Evolutionary conservation across 2,113 vertebrate species (phyloP).

Genomic region (Gobiocypris rarus): DNA sequence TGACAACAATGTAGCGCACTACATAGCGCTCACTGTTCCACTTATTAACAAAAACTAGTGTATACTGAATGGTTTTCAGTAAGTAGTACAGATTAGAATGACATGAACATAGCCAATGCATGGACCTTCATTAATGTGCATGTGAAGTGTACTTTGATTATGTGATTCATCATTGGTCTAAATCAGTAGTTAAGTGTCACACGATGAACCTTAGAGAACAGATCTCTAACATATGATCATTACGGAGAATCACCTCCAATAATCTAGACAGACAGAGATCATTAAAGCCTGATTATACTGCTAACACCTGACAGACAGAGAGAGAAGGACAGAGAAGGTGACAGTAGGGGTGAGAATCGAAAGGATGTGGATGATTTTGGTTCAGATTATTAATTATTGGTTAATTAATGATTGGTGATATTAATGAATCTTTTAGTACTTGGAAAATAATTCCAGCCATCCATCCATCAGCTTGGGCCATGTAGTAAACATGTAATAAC

Average conservation of each 20-base stretch:
- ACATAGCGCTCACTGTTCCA: not conserved
- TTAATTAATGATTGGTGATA: too few species aligned
- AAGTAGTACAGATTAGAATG: not conserved
- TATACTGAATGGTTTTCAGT: not conserved
- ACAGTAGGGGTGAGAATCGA: not conserved
- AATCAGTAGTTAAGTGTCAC: slow-evolving; percentile 25
- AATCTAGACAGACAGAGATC: slow-evolving; percentile 51
- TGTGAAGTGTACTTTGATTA: not conserved
- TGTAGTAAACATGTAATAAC: too few species aligned
- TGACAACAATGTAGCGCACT: not conserved
- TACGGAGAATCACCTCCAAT: slow-evolving; percentile 48
- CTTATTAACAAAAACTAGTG: not conserved
- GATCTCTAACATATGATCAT: slow-evolving; percentile 49
- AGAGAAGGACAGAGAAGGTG: slow-evolving; percentile 32
- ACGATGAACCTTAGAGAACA: slow-evolving; percentile 22
- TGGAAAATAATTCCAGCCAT: too few species aligned
- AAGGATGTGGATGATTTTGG: not conserved
- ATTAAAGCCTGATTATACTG: slow-evolving; percentile 47
- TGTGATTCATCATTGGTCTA: not conserved
- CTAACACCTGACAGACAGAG: slow-evolving; percentile 42
- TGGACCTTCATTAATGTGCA: not conserved
- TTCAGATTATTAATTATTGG: not conserved
- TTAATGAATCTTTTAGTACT: too few species aligned
- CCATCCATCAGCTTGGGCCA: too few species aligned
- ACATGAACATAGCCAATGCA: not conserved